Conservation (phyloP, 2,113 vertebrate species). For the Sceloporus undulatus region DNA sequence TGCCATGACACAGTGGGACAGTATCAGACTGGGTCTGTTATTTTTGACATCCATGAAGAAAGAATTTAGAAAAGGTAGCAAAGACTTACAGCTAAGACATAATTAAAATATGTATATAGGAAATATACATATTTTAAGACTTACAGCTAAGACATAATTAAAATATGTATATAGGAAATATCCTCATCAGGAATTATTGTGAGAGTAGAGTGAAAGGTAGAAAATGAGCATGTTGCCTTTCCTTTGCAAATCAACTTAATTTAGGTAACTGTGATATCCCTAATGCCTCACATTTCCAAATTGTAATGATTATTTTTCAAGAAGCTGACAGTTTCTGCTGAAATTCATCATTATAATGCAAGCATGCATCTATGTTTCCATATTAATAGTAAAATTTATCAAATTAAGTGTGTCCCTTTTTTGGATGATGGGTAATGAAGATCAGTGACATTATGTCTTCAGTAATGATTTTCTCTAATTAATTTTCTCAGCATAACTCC, state of each 20-base stretch:
- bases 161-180: background rate
- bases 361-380: constrained; percentile 47
- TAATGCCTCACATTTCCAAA: constrained; percentile 43
- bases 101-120: background rate
- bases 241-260: constrained; percentile 54
- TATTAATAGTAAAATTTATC: constrained; percentile 50
- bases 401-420: constrained; percentile 49
- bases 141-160: background rate
- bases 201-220: constrained; percentile 13
- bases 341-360: constrained; percentile 52
- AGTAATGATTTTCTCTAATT: constrained; percentile 68
- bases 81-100: background rate
- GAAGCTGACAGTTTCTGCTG: background rate
- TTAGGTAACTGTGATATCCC: constrained; percentile 53
- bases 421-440: constrained; percentile 45
- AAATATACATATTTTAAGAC: no score
- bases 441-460: constrained; percentile 59
- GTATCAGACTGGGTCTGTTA: no score
- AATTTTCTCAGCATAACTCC: constrained; percentile 66
- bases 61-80: no score
- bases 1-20: no score
- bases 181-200: constrained; percentile 25
- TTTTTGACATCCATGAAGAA: no score
- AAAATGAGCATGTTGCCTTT: constrained; percentile 20
- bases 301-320: constrained; percentile 9